phyloP scores from a whole-genome alignment of 2,113 vertebrate genomes.

The Hipposideros armiger region DNA sequence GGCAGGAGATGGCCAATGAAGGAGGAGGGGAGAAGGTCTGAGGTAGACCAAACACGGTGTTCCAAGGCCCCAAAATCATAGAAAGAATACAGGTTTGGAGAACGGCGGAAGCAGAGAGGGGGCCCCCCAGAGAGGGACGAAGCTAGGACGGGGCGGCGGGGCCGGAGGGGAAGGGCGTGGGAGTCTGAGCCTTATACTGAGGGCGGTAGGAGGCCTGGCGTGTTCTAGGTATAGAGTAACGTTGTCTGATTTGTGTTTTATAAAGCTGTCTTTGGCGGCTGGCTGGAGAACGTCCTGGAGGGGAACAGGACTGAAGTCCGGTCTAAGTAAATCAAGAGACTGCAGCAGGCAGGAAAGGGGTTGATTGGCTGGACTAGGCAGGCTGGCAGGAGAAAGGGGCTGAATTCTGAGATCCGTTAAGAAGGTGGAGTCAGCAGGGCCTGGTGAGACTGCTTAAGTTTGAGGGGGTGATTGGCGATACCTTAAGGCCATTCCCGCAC shows the following conservation, averaged over 20 bases:
- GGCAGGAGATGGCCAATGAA: background rate
- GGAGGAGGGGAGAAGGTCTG: fast-evolving
- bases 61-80: background rate
- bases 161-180: fast-evolving
- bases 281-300: background rate
- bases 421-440: background rate
- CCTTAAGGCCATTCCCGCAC: background rate
- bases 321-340: background rate
- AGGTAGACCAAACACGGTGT: fast-evolving
- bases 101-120: background rate
- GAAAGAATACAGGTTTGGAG: background rate
- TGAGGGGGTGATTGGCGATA: background rate
- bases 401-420: fast-evolving
- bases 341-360: fast-evolving
- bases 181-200: fast-evolving
- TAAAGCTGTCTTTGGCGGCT: background rate
- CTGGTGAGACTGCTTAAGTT: background rate
- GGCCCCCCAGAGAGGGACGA: fast-evolving
- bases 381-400: background rate
- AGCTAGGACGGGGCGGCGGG: fast-evolving
- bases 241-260: background rate
- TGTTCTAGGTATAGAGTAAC: background rate
- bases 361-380: fast-evolving
- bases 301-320: background rate
- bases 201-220: fast-evolving